Evolutionary conservation across 2,113 vertebrate species (phyloP), one percentile per base, ranked within the genome.

Genomic region (Lagopus muta): DNA sequence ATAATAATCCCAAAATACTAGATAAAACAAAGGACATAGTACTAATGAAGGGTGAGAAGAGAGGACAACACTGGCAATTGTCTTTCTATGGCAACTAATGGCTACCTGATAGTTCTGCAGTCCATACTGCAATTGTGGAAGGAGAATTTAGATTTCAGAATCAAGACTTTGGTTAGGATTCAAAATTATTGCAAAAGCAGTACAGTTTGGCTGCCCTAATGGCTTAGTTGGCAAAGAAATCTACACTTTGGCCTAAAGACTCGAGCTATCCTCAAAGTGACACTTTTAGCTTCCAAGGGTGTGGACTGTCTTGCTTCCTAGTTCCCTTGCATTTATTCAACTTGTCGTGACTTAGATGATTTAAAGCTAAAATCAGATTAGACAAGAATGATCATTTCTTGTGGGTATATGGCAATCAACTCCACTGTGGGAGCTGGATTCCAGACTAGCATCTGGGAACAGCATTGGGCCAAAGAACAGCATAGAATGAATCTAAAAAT

Each of bases 81-180:
- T 82, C 80, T 93, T 30, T 83, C 71, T 89, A 2, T 60, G 69
- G 81, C 32, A 74, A 76, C 19, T 43, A 79, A 70, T 78, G 83
- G 12, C 28, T 71, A 60, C 72, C 67, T 90, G 81, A 60, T 85
- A 94, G 87, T 58, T 58, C 18, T 89, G 58, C 47, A 60, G 34
- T 71, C 95, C 72, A 54, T 30, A 52, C 43, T 82, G 43, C 47
- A 72, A 36, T 75, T 11, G 6, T 52, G 82, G 75, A 73, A 95
- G 52, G 22, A 75, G 47, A 55, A 32, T 79, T 87, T 66, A 89
- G 74, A 66, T 97, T 97, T 92, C 74, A 95, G 73, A 96, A 82
- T 86, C 82, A 87, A 67, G 74, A 92, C 20, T 7, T 69, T 86
- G 42, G 65, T 95, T 76, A 50, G 52, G 89, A 92, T 96, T 95